Evolutionary conservation across 2,113 vertebrate genomes (phyloP), one percentile per base, ranked within the genome.

Genomic region (Procavia capensis): DNA sequence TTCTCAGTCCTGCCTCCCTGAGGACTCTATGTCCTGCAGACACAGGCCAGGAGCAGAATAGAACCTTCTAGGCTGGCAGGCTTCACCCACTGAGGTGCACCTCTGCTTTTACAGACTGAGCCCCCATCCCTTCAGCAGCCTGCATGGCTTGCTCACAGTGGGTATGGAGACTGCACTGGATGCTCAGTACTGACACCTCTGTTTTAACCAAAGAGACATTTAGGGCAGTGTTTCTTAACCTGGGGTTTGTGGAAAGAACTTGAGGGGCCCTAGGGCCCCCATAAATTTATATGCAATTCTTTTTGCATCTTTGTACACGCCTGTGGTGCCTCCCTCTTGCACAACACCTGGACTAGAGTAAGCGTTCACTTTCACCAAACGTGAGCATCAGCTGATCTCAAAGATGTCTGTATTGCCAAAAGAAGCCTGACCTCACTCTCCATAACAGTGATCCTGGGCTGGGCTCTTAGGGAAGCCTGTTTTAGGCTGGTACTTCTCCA

Each of bases 1-100:
- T 36, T 8, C 4, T 75, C 10, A 16, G 22, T 39, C 19, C 47
- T 0, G 3, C 5, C 3, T 22, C 20, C 16, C 57, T 2, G 24
- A 17, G 0, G 41, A 66, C 25, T 22, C 22, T 31, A 34, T 20
- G 25, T 10, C 54, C 70, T 34, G 50, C 0, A 22, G 22, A 50
- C 43, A 9, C 39, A 31, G 78, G 50, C 29, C 6, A 41, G 22
- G 39, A 41, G 47, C 43, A 3, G 25, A 43, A 45, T n/a, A 39
- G 70, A 39, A 7, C 72, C 47, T n/a, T 10, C 50, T 11, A 13
- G 74, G 43, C 39, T 43, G n/a, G 0, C 6, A 3, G 74, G 45
- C 34, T 34, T 24, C 39, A 27, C 22, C 11, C 76, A 3, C n/a
- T 27, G 75, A 36, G 1, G 25, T 70, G 29, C 2, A n/a, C 11